Percentiles rank a stretch among this genome's conserved stretches.
These are phyloP conservation scores for Ophioninae sp. DNA, from an alignment of 2,888 invertebrate species.

Conservation along the genomic window DNA sequence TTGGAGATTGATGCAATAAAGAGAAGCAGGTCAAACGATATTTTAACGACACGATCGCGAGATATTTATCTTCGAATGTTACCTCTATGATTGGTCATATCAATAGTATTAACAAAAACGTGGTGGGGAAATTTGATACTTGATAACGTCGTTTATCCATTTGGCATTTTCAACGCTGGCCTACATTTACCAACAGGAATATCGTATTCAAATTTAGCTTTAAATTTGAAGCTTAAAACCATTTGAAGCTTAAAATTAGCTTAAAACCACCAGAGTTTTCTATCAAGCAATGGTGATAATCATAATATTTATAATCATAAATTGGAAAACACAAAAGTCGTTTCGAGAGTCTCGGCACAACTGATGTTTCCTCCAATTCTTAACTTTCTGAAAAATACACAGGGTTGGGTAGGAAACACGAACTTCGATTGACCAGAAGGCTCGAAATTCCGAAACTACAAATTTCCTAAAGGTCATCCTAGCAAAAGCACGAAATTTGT, in stretches of 20 bases:
- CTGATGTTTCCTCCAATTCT: background rate
- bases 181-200: background rate
- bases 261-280: constrained; percentile 67
- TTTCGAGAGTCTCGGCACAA: background rate
- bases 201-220: background rate
- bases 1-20: background rate
- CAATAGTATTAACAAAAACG: background rate
- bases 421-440: no score
- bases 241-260: constrained; percentile 28
- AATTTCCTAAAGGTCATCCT: no score
- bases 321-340: background rate
- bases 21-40: background rate
- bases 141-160: background rate
- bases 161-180: background rate
- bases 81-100: background rate
- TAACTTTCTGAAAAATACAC: background rate
- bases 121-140: background rate
- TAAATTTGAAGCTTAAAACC: constrained; percentile 16
- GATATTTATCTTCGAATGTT: background rate
- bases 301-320: no score
- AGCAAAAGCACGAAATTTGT: no score
- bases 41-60: background rate
- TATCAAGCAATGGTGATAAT: no score
- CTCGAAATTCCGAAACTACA: no score
- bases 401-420: no score